Percentiles rank a stretch among this genome's conserved stretches.
phyloP scores from a whole-genome alignment of 2,797 vertebrate species.

The Zalophus californianus region DNA sequence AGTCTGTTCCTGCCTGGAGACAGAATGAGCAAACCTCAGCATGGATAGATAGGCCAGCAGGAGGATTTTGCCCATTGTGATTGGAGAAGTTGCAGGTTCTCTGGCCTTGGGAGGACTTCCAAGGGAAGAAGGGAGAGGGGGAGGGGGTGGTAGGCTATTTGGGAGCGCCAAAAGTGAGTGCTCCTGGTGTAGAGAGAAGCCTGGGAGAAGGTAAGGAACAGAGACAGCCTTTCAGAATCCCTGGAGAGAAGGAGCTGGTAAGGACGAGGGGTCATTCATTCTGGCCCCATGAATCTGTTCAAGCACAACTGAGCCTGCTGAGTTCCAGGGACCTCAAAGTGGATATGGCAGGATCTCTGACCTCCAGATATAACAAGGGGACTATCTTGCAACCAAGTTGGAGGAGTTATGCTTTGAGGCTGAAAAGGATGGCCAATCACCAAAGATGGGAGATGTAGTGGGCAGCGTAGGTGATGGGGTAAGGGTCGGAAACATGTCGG shows the following conservation, averaged over 20 bases:
- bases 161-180: background rate
- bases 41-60: background rate
- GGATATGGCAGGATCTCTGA: background rate
- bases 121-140: rapidly evolving
- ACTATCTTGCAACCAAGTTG: background rate
- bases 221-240: background rate
- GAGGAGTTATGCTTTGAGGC: background rate
- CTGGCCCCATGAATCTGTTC: background rate
- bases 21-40: background rate
- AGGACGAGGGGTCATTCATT: background rate
- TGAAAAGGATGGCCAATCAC: background rate
- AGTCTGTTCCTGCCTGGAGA: background rate
- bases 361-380: background rate
- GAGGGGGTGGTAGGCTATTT: background rate
- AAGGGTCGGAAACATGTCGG: background rate
- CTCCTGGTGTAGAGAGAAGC: background rate
- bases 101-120: background rate
- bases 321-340: background rate
- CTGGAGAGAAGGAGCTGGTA: background rate
- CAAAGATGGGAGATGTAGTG: background rate
- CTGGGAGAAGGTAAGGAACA: background rate
- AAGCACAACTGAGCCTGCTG: background rate
- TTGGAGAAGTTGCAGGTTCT: background rate
- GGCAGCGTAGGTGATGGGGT: background rate
- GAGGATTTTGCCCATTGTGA: background rate